A percentile compares a stretch with the other conserved stretches of the same genome.
Evolutionary conservation across 2,113 vertebrate genomes (phyloP).

Genomic region (Canis aureus): DNA sequence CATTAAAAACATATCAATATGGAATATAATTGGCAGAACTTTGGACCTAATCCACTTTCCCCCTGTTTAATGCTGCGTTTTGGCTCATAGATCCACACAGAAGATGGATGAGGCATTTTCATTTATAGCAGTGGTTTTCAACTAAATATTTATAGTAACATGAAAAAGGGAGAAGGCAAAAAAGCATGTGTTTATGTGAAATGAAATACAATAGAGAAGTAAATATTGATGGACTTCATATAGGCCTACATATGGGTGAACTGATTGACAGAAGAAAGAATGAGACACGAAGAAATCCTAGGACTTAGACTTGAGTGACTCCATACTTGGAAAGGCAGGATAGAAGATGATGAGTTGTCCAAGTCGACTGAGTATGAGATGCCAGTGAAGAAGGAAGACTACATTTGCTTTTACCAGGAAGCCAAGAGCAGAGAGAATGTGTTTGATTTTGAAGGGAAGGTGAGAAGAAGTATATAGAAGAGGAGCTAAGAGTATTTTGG

Average conservation of each 20-base stretch:
- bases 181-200: not conserved
- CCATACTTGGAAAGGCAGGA: not conserved
- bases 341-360: not conserved
- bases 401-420: not conserved
- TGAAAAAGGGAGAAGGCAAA: not conserved
- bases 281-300: not conserved
- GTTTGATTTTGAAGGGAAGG: not conserved
- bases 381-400: not conserved
- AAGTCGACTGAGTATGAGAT: not conserved
- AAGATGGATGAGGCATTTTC: conserved; percentile 11
- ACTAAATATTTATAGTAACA: not conserved
- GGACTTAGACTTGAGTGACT: not conserved
- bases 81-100: not conserved
- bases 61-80: not conserved
- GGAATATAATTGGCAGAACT: not conserved
- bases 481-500: not conserved
- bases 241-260: not conserved
- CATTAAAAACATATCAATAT: conserved; percentile 21
- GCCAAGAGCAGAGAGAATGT: not conserved
- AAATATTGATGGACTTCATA: not conserved
- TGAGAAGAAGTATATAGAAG: not conserved
- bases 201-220: not conserved
- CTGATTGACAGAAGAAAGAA: not conserved
- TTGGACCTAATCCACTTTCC: not conserved
- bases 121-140: conserved; percentile 56